Evolutionary conservation across 2,113 vertebrate genomes (phyloP).

Genomic region (Rhinopomastus cyanomelas): DNA sequence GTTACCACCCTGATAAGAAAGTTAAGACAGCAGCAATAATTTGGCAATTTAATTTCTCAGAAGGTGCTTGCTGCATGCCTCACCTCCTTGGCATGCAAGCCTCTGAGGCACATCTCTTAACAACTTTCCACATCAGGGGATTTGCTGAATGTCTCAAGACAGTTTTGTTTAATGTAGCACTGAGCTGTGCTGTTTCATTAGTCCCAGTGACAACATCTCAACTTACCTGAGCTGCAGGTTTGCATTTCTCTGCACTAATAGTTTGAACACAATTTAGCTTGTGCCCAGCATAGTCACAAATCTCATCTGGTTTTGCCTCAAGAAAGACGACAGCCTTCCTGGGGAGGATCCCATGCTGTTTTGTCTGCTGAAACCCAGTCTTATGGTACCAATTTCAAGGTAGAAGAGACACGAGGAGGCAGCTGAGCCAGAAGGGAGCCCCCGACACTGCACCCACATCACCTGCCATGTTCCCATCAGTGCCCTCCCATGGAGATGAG

Average conservation of each 20-base stretch:
- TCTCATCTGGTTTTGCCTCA: neutral
- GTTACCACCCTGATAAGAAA: neutral
- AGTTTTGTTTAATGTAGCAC: conserved; percentile 34
- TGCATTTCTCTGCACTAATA: neutral
- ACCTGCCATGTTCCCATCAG: fast-evolving
- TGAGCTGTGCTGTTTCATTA: conserved; percentile 37
- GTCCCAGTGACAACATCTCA: conserved; percentile 33
- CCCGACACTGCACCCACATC: neutral
- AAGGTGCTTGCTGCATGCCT: conserved; percentile 3
- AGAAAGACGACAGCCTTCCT: neutral
- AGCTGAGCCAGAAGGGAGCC: neutral
- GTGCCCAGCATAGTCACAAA: conserved; percentile 12
- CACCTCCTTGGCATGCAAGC: neutral
- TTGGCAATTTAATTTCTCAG: neutral
- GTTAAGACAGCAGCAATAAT: neutral
- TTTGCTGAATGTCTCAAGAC: conserved; percentile 16
- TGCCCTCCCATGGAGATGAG: neutral
- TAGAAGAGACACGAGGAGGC: neutral
- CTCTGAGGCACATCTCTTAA: neutral
- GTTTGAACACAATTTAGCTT: conserved; percentile 4
- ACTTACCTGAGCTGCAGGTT: conserved; percentile 2
- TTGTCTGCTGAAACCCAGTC: neutral
- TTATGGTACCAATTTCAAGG: neutral
- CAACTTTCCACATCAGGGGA: neutral
- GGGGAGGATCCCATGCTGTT: neutral